Evolutionary conservation across 2,797 vertebrate genomes (phyloP).

Genomic region (Microctenopoma lineatum): DNA sequence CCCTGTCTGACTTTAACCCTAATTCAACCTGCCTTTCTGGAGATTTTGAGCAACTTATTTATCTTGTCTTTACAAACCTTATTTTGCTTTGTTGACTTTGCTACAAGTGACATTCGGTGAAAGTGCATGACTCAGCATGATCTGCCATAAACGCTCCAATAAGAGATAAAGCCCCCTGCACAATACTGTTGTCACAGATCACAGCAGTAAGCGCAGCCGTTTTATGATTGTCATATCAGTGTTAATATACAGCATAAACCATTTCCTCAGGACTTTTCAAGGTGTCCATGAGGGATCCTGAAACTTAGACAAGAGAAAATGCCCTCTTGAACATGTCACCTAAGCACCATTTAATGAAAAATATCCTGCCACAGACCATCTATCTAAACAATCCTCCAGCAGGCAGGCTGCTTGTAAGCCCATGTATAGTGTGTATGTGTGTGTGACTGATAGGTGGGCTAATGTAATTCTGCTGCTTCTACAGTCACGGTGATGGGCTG

Average conservation of each 20-base stretch:
- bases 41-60: background rate
- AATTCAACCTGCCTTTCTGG: background rate
- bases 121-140: conserved; percentile 9
- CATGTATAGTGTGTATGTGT: conserved; percentile 46
- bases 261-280: background rate
- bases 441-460: conserved; percentile 70
- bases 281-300: conserved; percentile 21
- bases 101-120: background rate
- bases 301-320: conserved; percentile 36
- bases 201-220: conserved; percentile 4
- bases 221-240: conserved; percentile 18
- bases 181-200: conserved; percentile 1
- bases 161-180: background rate
- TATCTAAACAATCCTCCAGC: conserved; percentile 52
- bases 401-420: conserved; percentile 45
- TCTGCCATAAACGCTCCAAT: background rate
- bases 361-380: conserved; percentile 21
- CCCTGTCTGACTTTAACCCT: background rate
- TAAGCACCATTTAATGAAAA: conserved; percentile 47
- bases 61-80: background rate
- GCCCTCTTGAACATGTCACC: conserved; percentile 48
- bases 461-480: conserved; percentile 64
- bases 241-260: conserved; percentile 15
- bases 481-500: conserved; percentile 60
- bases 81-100: background rate